phyloP scores from a whole-genome alignment of 1,140 invertebrate genomes.

The Neotoxoptera formosana region DNA sequence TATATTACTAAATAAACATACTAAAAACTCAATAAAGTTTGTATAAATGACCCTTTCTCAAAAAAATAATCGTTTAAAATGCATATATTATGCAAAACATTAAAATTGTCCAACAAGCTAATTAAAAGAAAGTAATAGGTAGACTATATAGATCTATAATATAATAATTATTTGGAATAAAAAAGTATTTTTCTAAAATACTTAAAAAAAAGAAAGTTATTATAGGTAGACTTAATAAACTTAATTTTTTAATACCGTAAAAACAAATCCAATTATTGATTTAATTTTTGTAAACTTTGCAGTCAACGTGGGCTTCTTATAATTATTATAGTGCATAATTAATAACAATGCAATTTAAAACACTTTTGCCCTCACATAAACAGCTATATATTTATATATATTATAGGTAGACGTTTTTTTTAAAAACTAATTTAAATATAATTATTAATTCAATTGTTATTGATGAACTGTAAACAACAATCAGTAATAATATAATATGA shows the following conservation, averaged over 20 bases:
- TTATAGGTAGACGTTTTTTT: neutral
- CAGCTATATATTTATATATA: neutral
- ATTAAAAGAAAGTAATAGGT: neutral
- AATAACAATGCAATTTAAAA: neutral
- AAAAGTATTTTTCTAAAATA: no score
- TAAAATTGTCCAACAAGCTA: neutral
- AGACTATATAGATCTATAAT: neutral
- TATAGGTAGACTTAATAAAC: neutral
- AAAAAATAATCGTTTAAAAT: neutral
- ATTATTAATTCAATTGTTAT: conserved; percentile 38
- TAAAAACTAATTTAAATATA: neutral
- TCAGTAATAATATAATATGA: neutral
- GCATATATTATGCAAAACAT: neutral
- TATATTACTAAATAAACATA: no score
- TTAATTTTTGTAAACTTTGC: neutral
- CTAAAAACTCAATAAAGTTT: no score
- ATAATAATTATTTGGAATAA: neutral
- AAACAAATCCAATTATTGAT: neutral
- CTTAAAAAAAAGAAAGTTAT: neutral
- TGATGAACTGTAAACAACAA: neutral
- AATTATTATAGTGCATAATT: neutral
- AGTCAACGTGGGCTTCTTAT: neutral
- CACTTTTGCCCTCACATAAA: neutral
- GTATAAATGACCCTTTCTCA: no score
- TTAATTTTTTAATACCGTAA: neutral